Conservation (phyloP, 2,113 vertebrate genomes). For the Oreochromis spilurus region DNA sequence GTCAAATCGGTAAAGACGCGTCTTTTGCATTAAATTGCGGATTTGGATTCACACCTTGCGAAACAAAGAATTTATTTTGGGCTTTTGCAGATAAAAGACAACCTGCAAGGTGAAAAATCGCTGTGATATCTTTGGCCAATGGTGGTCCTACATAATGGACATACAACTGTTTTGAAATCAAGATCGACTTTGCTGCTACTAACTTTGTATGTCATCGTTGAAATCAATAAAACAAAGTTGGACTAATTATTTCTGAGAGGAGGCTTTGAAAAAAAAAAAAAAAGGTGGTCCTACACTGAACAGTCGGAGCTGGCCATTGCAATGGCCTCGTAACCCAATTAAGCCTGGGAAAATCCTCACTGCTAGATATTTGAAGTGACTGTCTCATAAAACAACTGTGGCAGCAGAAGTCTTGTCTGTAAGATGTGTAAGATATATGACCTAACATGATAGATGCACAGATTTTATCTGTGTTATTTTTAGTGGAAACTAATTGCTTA, state of each 20-base stretch:
- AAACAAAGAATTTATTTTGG: neutral
- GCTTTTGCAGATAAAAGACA: neutral
- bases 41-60: neutral
- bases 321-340: neutral
- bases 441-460: neutral
- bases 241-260: no score
- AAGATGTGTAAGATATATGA: fast-evolving
- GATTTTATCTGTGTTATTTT: neutral
- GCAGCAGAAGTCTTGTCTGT: neutral
- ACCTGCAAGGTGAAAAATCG: fast-evolving
- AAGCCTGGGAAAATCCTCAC: neutral
- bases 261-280: no score
- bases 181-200: no score
- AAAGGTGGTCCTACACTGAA: neutral
- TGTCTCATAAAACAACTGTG: neutral
- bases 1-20: neutral
- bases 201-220: no score
- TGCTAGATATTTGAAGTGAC: neutral
- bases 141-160: neutral
- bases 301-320: neutral
- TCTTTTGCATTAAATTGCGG: neutral
- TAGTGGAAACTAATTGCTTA: neutral
- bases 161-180: no score
- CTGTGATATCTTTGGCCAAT: neutral
- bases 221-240: no score